Base-by-base conservation (phyloP, 2,797 vertebrate species). In the Cynodonichthys magdalenae region DNA sequence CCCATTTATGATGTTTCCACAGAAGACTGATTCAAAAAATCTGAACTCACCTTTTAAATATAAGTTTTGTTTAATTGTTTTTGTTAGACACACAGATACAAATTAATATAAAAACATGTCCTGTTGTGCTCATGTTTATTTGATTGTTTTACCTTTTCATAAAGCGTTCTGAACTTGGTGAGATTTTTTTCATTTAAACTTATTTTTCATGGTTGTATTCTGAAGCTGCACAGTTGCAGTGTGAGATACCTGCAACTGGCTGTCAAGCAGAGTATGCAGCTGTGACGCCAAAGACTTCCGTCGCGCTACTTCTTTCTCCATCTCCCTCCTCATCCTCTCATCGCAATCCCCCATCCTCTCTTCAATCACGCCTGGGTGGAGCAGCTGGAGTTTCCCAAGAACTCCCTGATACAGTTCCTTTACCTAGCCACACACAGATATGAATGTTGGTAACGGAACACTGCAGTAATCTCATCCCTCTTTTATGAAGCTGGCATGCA, bases 361-460 rank as follows among this genome's bases (percentile, higher is more conserved):
- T 59, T 87, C 15, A 4, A 83, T 12, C 62, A 67, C 55, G 34
- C 50, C 15, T 28, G 86, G 86, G 66, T 58, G 90, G 59, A 98
- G 90, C 0, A 79, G 82, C 47, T 76, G 69, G 7, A 93, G 81
- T 88, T 95, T 95, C 1, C 68, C 81, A 4, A 86, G 81, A 8
- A 96, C 86, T 44, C 87, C 90, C 73, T 80, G 89, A 74, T 95
- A 94, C 2, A 96, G 62, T 28, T 86, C 77, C 85, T 94, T 95
- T 1, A 97, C 95, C 96, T 98, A 73, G 15, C 68, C 5, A 63
- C 39, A 82, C 19, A 77, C 42, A 75, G 10, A 72, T 20, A 80
- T 19, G 41, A 1, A 39, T 0, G 61, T 52, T 28, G 28, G 47
- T 46, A 24, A 54, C 7, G 17, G 15, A 12, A 55, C 18, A 44